Conservation (phyloP, 2,113 vertebrate species). For the Myrmecobius fasciatus region DNA sequence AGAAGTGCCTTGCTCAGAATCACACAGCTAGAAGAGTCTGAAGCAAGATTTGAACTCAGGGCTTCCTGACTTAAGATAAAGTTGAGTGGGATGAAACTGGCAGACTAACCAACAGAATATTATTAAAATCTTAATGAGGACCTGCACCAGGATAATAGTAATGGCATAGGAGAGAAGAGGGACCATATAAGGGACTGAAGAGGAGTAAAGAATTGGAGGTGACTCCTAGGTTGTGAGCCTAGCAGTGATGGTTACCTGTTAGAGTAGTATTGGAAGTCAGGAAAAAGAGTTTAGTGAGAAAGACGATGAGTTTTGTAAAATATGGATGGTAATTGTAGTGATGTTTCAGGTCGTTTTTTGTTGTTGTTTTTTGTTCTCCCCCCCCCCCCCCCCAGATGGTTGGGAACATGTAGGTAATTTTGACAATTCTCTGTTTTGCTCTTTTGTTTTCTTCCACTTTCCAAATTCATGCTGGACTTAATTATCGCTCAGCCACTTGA, state of each 20-base stretch:
- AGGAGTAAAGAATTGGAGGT: background rate
- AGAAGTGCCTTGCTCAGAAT: background rate
- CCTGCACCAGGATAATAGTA: background rate
- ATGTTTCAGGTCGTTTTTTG: background rate
- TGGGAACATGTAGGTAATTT: background rate
- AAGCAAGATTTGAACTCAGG: too few relatives aligned
- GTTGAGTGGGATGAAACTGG: background rate
- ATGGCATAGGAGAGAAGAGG: background rate
- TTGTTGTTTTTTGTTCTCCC: too few relatives aligned
- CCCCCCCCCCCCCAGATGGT: background rate
- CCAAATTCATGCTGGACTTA: background rate
- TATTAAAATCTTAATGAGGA: background rate
- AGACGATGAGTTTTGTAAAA: background rate
- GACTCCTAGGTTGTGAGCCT: background rate
- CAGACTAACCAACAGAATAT: background rate
- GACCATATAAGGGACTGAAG: background rate
- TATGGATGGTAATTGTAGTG: background rate
- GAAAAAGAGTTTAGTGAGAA: background rate
- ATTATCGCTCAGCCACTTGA: background rate
- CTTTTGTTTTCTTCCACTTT: background rate
- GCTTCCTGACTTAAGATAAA: background rate
- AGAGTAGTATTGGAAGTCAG: background rate
- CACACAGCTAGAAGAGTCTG: background rate
- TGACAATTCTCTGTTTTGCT: background rate
- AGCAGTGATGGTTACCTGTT: background rate